A percentile compares a stretch with the other conserved stretches of the same genome.
phyloP scores from a whole-genome alignment of 2,888 invertebrate genomes.

The Drosophila neotestacea region DNA sequence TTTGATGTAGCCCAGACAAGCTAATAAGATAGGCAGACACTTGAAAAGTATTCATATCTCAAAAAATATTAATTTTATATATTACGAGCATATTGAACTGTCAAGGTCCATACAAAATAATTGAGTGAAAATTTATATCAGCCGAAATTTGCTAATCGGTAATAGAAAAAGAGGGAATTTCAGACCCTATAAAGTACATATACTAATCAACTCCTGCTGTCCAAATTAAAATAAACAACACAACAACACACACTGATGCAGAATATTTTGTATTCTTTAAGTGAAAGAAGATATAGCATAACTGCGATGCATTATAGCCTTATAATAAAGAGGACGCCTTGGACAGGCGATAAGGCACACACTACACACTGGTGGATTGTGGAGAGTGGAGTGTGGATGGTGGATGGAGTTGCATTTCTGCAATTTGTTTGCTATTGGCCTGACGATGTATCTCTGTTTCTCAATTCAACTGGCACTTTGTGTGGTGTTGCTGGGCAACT shows the following conservation, averaged over 20 bases:
- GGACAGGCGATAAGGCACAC: constrained; percentile 34
- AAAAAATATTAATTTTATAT: neutral
- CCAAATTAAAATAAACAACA: no score
- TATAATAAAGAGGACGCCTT: constrained; percentile 38
- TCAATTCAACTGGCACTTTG: constrained; percentile 55
- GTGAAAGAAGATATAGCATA: neutral
- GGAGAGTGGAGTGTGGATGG: neutral
- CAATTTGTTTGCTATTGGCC: constrained; percentile 70
- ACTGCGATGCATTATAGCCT: constrained; percentile 10
- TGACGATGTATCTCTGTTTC: constrained; percentile 7
- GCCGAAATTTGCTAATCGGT: constrained; percentile 7
- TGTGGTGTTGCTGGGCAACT: constrained; percentile 15
- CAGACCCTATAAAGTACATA: no score
- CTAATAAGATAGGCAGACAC: constrained; percentile 16
- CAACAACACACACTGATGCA: no score
- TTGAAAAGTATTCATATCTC: constrained; percentile 1
- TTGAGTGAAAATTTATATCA: neutral
- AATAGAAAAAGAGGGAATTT: no score
- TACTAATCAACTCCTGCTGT: no score
- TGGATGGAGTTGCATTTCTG: constrained; percentile 37
- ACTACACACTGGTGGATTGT: neutral
- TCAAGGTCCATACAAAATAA: neutral
- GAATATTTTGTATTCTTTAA: neutral
- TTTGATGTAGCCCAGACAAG: constrained; percentile 2
- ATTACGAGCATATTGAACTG: neutral